A percentile compares a stretch with the other conserved stretches of the same genome.
Evolutionary conservation across 2,113 vertebrate species (phyloP).

Genomic region (Nannospalax galili): DNA sequence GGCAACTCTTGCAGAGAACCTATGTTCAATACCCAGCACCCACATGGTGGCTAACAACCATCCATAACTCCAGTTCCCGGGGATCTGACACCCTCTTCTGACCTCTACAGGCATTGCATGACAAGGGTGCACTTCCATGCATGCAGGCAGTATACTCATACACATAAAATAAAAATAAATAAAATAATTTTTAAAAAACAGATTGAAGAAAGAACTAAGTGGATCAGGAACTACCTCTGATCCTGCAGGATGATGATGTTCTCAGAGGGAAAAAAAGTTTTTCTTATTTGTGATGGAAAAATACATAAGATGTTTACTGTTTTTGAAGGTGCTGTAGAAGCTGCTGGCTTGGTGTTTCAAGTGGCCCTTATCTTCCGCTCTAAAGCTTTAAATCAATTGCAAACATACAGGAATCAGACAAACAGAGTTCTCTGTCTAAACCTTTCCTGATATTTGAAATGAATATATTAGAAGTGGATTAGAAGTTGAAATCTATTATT

Average conservation of each 20-base stretch:
- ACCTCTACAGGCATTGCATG: too few species aligned
- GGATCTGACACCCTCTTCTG: too few species aligned
- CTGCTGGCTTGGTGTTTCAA: conserved; percentile 1
- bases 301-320: not conserved
- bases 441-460: not conserved
- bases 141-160: too few species aligned
- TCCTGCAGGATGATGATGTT: not conserved
- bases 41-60: too few species aligned
- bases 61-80: too few species aligned
- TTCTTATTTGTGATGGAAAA: not conserved
- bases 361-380: conserved; percentile 26
- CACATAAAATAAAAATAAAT: too few species aligned
- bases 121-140: too few species aligned
- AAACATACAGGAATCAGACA: conserved; percentile 6
- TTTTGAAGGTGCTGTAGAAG: not conserved
- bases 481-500: not conserved
- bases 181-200: not conserved
- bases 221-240: not conserved
- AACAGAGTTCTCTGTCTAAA: not conserved
- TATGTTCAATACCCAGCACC: too few species aligned
- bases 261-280: conserved; percentile 19
- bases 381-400: not conserved
- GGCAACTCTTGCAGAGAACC: too few species aligned
- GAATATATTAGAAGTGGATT: not conserved
- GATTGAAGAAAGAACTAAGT: conserved; percentile 10